phyloP scores from a whole-genome alignment of 2,888 invertebrate species.

The Lissocephala sabroskyi region DNA sequence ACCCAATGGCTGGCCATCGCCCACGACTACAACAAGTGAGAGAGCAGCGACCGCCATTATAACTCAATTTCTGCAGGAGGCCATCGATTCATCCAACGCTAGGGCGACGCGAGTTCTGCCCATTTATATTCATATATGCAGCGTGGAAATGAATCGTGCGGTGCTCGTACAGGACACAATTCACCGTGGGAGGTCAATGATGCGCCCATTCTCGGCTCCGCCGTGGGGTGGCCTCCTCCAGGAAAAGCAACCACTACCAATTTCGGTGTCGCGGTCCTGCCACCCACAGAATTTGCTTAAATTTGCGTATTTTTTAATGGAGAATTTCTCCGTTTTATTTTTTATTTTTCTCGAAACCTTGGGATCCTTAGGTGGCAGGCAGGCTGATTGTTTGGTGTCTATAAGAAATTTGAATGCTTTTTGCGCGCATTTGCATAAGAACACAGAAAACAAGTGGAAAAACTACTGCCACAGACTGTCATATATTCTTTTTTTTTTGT shows the following conservation, averaged over 20 bases:
- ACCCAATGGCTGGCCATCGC: no score
- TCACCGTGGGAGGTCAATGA: conserved; percentile 35
- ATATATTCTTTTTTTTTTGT: no score
- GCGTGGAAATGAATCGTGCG: conserved; percentile 53
- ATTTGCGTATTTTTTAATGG: conserved; percentile 5
- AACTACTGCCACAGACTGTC: no score
- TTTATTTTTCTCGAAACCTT: conserved; percentile 1
- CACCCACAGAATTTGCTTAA: conserved; percentile 12
- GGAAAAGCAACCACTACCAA: no score
- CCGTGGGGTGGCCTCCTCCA: no score
- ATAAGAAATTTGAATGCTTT: conserved; percentile 51
- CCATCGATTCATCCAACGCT: conserved; percentile 22
- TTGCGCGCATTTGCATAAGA: conserved; percentile 52
- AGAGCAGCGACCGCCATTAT: conserved; percentile 28
- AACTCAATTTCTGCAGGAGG: conserved; percentile 55
- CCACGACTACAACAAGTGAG: neutral
- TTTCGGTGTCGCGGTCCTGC: no score
- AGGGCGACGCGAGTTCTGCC: neutral
- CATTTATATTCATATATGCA: conserved; percentile 61
- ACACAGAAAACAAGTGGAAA: conserved; percentile 21
- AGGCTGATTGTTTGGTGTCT: conserved; percentile 2
- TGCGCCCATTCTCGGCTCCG: neutral
- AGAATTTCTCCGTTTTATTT: neutral
- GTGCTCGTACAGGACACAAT: conserved; percentile 12
- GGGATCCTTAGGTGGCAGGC: conserved; percentile 19